Percentiles rank a stretch among this genome's conserved stretches.
These are phyloP conservation scores for Zhengitettix transpicula DNA, from an alignment of 2,888 invertebrate species.

Conservation along the genomic window DNA sequence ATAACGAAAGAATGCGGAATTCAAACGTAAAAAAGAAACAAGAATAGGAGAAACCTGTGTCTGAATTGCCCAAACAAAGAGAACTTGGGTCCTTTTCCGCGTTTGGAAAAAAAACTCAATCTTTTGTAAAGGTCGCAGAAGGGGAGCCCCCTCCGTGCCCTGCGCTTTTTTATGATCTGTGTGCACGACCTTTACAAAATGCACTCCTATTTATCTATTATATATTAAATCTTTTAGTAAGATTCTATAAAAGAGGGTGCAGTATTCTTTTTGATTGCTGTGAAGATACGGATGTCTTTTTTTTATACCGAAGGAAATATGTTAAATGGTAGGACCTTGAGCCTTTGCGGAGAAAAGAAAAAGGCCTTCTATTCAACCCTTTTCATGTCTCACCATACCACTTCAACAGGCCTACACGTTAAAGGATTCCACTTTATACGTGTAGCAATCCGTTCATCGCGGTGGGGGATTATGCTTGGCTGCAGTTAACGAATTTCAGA, in stretches of 20 bases:
- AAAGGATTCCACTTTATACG: too few relatives aligned
- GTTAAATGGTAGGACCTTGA: background rate
- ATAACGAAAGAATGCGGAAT: constrained; percentile 1
- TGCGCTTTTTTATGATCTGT: background rate
- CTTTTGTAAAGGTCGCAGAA: too few relatives aligned
- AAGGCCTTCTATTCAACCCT: background rate
- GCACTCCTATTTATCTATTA: constrained; percentile 6
- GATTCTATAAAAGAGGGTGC: constrained; percentile 2
- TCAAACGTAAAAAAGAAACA: constrained; percentile 3
- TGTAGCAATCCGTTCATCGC: too few relatives aligned
- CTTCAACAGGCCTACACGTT: background rate
- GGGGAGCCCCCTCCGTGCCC: background rate
- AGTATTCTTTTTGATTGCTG: constrained; percentile 6
- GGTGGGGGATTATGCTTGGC: too few relatives aligned
- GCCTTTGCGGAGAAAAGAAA: background rate
- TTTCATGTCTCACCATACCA: background rate
- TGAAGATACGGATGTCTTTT: background rate
- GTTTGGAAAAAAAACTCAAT: background rate
- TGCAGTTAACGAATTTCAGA: too few relatives aligned
- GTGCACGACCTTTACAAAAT: constrained; percentile 5
- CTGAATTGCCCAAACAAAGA: background rate
- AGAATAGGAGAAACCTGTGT: background rate
- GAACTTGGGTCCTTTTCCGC: background rate
- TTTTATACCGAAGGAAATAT: background rate
- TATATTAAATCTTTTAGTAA: constrained; percentile 9